Conservation (phyloP, 1,140 invertebrate genomes). For the Drosophila albomicans region DNA sequence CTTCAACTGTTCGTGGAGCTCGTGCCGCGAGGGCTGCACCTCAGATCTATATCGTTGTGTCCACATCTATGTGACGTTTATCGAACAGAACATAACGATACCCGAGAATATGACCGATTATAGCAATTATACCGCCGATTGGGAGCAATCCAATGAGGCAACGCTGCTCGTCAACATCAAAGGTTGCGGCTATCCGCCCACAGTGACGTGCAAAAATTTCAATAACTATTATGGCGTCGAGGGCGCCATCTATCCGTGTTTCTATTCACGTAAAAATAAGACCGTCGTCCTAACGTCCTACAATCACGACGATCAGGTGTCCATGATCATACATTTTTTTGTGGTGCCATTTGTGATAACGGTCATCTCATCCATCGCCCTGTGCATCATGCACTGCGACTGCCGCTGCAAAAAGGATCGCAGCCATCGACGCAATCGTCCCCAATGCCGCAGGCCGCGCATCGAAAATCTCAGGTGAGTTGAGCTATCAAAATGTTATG, state of each 20-base stretch:
- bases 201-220: conserved; percentile 93
- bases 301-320: conserved; percentile 91
- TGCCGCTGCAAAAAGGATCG: conserved; percentile 88
- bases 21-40: conserved; percentile 94
- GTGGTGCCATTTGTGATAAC: conserved; percentile 93
- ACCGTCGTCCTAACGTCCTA: conserved; percentile 92
- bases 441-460: conserved; percentile 85
- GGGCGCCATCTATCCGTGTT: conserved; percentile 92
- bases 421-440: conserved; percentile 85
- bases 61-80: conserved; percentile 92
- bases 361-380: conserved; percentile 91
- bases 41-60: conserved; percentile 94
- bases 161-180: conserved; percentile 92
- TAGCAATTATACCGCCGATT: conserved; percentile 79
- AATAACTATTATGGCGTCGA: conserved; percentile 90
- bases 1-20: conserved; percentile 94
- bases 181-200: conserved; percentile 95
- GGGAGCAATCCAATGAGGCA: conserved; percentile 87
- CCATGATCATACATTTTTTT: conserved; percentile 92
- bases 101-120: conserved; percentile 81
- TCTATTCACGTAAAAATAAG: conserved; percentile 92
- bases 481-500: no score
- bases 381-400: conserved; percentile 94
- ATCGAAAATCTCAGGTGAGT: conserved; percentile 88
- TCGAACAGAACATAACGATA: conserved; percentile 83